phyloP scores from a whole-genome alignment of 2,113 vertebrate genomes.

The Chrysemys picta region DNA sequence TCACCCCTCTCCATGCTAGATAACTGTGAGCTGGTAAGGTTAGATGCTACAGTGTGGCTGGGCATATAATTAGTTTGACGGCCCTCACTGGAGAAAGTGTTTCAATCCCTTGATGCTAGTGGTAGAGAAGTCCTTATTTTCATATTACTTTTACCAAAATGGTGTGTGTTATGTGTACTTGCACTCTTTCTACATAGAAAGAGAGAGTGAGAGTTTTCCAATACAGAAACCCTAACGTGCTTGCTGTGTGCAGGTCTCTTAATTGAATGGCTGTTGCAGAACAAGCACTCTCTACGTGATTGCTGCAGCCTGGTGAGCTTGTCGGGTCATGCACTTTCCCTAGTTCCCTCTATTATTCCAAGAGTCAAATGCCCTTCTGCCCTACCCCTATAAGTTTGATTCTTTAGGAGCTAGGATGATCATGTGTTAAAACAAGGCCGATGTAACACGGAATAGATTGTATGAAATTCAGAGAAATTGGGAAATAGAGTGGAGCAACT shows the following conservation, averaged over 20 bases:
- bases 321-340: neutral
- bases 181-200: neutral
- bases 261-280: neutral
- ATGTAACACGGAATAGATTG: neutral
- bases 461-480: neutral
- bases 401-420: neutral
- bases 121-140: neutral
- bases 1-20: neutral
- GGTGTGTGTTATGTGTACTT: neutral
- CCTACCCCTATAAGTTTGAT: neutral
- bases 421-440: neutral
- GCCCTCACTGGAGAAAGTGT: neutral
- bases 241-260: neutral
- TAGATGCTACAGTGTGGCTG: neutral
- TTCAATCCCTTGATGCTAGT: neutral
- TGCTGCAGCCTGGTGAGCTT: neutral
- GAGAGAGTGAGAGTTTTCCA: fast-evolving
- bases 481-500: neutral
- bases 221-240: neutral
- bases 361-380: neutral
- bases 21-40: neutral
- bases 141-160: neutral
- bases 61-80: neutral
- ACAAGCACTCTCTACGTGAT: neutral
- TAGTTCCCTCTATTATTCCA: neutral